These are phyloP conservation scores for Microctenopoma stevenorrisi DNA, from an alignment of 2,797 vertebrate genomes.

Conservation along the genomic window DNA sequence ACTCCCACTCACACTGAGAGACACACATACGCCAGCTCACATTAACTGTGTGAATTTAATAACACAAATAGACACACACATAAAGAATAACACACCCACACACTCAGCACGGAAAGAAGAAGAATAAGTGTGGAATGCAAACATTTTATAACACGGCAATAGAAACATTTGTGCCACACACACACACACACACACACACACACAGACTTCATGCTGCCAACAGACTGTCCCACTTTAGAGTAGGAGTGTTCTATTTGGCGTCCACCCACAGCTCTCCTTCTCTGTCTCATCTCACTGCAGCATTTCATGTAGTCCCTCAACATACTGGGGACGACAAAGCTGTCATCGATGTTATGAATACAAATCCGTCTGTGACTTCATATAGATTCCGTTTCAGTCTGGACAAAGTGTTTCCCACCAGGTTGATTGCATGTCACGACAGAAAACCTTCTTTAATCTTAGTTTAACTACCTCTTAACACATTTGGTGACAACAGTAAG, in stretches of 20 bases:
- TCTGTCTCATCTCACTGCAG: slow-evolving; percentile 62
- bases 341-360: slow-evolving; percentile 45
- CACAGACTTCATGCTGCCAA: slow-evolving; percentile 64
- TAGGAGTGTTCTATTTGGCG: slow-evolving; percentile 72
- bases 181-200: slow-evolving; percentile 40
- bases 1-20: slow-evolving; percentile 72
- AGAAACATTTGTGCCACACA: slow-evolving; percentile 9
- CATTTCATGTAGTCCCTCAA: slow-evolving; percentile 52
- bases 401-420: slow-evolving; percentile 6
- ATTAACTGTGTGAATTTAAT: slow-evolving; percentile 60
- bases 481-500: neutral
- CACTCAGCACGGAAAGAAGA: slow-evolving; percentile 37
- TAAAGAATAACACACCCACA: slow-evolving; percentile 64
- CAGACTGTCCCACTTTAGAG: slow-evolving; percentile 74
- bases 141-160: slow-evolving; percentile 61
- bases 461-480: neutral
- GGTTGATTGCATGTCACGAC: slow-evolving; percentile 28
- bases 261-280: slow-evolving; percentile 62
- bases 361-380: slow-evolving; percentile 44
- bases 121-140: slow-evolving; percentile 57
- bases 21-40: slow-evolving; percentile 56
- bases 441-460: slow-evolving; percentile 2
- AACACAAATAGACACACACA: slow-evolving; percentile 65
- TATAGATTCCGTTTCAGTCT: slow-evolving; percentile 26
- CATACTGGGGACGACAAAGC: slow-evolving; percentile 47